Evolutionary conservation across 1,140 invertebrate genomes (phyloP).

Genomic region (Zaprionus lachaisei): DNA sequence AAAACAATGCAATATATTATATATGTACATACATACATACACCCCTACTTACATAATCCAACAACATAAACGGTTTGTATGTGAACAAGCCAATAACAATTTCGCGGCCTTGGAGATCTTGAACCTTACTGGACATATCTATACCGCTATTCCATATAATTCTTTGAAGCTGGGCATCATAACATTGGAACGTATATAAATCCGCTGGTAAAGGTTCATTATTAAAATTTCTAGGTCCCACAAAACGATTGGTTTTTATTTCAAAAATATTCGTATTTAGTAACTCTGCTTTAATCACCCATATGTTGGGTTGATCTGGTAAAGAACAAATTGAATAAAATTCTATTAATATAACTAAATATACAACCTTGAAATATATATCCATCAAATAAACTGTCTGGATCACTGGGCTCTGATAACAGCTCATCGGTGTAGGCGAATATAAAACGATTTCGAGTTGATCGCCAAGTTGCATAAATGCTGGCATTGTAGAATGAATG

Average conservation of each 20-base stretch:
- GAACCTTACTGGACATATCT: constrained; percentile 42
- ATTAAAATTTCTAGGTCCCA: constrained; percentile 49
- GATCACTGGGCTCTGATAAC: neutral
- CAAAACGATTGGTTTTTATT: constrained; percentile 74
- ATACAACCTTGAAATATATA: constrained; percentile 63
- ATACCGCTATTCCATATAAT: constrained; percentile 21
- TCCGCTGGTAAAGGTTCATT: neutral
- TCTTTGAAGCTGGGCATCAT: constrained; percentile 33
- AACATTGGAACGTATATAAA: constrained; percentile 52
- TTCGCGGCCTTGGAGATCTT: constrained; percentile 68
- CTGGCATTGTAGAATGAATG: constrained; percentile 66
- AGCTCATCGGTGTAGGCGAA: constrained; percentile 66
- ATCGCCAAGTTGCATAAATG: constrained; percentile 71
- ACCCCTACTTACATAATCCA: constrained; percentile 55
- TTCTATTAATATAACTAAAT: neutral
- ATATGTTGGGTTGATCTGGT: constrained; percentile 72
- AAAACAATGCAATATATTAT: neutral
- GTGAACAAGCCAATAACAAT: constrained; percentile 66
- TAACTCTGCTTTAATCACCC: constrained; percentile 51
- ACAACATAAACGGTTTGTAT: constrained; percentile 72
- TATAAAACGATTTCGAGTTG: constrained; percentile 62
- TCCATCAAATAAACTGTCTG: constrained; percentile 32
- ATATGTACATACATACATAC: too few relatives aligned
- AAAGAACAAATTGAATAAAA: neutral
- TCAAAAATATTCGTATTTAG: constrained; percentile 59